These are phyloP conservation scores for Apogon talboti DNA, from an alignment of 2,797 vertebrate species.

Conservation along the genomic window DNA sequence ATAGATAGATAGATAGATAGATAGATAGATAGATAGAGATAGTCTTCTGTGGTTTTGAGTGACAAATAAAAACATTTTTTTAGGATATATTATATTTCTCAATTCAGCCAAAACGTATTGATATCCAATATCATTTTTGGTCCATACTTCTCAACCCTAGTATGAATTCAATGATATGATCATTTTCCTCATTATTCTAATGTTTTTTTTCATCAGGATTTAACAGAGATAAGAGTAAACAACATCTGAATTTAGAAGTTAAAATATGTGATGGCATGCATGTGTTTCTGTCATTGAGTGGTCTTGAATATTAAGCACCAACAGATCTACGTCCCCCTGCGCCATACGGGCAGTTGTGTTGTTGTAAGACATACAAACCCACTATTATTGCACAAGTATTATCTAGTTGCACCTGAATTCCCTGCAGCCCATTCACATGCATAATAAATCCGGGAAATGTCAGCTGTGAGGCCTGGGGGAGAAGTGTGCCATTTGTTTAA, in stretches of 20 bases:
- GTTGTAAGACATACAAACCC: constrained; percentile 74
- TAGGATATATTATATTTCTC: too few species aligned
- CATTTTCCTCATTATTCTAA: constrained; percentile 2
- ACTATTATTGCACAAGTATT: constrained; percentile 73
- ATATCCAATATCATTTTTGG: too few species aligned
- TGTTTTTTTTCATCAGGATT: constrained; percentile 1
- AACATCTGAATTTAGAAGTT: constrained; percentile 47
- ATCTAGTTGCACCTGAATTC: constrained; percentile 81
- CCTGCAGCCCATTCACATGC: constrained; percentile 78
- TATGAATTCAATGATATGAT: constrained; percentile 1
- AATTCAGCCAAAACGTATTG: too few species aligned
- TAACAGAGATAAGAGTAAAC: constrained; percentile 9
- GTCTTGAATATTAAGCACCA: constrained; percentile 63
- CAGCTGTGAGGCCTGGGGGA: constrained; percentile 77
- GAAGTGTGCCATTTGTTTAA: constrained; percentile 81
- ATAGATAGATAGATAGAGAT: too few species aligned
- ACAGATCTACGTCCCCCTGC: constrained; percentile 49
- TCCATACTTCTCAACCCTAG: too few species aligned
- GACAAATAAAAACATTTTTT: too few species aligned
- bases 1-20: too few species aligned
- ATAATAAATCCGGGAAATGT: constrained; percentile 82
- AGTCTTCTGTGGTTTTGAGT: too few species aligned
- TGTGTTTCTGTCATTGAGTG: constrained; percentile 39
- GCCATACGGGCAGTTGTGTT: constrained; percentile 74
- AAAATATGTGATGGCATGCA: constrained; percentile 58